These are phyloP conservation scores for Chloropsis cyanopogon DNA, from an alignment of 2,113 vertebrate species.

Conservation along the genomic window DNA sequence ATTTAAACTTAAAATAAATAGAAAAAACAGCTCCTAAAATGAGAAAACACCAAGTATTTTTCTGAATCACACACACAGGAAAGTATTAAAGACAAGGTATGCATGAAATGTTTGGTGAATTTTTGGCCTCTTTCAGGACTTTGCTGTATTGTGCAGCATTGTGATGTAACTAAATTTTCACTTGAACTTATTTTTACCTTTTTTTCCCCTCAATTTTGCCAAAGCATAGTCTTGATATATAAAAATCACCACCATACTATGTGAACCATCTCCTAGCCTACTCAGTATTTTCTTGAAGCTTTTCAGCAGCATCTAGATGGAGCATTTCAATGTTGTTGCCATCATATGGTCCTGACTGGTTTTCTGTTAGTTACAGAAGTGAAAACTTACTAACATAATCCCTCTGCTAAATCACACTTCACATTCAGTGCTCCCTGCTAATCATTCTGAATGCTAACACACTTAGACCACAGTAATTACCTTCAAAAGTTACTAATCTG, in stretches of 20 bases:
- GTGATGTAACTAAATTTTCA: background rate
- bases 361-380: background rate
- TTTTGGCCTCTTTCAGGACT: background rate
- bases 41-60: background rate
- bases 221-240: background rate
- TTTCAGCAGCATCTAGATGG: background rate
- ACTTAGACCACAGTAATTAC: background rate
- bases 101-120: background rate
- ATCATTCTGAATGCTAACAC: background rate
- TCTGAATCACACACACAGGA: background rate
- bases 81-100: background rate
- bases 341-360: background rate
- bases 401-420: background rate
- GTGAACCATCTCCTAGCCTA: background rate
- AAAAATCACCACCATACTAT: background rate
- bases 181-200: background rate
- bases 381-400: background rate
- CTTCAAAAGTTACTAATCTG: background rate
- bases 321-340: background rate
- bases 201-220: background rate
- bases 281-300: background rate
- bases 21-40: background rate
- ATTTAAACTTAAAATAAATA: background rate
- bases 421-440: background rate
- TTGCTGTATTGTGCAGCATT: background rate